Evolutionary conservation across 1,140 invertebrate species (phyloP), one percentile per base, ranked within the genome.

Genomic region (Potamilus streckersoni): DNA sequence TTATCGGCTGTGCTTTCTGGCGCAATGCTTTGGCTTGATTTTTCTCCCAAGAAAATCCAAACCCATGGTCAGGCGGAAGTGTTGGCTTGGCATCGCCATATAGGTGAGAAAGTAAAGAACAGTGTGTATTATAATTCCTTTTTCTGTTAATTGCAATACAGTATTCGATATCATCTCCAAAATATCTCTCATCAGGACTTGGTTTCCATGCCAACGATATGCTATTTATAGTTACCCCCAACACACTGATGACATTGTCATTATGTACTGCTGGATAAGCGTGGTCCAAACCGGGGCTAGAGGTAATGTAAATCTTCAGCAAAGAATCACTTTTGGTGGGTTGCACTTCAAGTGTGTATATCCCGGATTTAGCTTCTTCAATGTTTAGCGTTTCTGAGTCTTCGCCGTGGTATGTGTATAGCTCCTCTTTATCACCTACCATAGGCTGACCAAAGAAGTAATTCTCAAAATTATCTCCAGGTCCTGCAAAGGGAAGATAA

Each of bases 31-130:
- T 74, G 57, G 69, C 70, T 58, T 69, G 70, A 17, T 76, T 72
- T 59, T 84, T 82, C 71, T 88, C 86, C 68, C 79, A 81, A 0
- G 65, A 31, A 74, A 87, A 88, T 13, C 86, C 86, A 70, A 86
- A 88, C 2, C 83, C 81, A 20, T 77, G 64, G 23, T 79, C 27
- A 8, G 81, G 74, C 15, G 84, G 82, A 4, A 79, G 62, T 14
- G 78, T 80, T 1, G 84, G 84, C 17, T 80, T 79, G 1, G 76
- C 55, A 59, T 87, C 83, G 16, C 83, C 82, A 20, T 78, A 67
- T 19, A 79, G 8, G 71, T 85, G 81, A 0, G 80, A 80, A 70
- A 84, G 49, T 5, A 83, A 81, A 11, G 82, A 81, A 76, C 88
- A 90, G 60, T 85, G 66, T 1, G 81, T 86, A 20, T 80, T 78